Percentiles rank a stretch among this genome's conserved stretches.
Conservation (phyloP, 2,888 invertebrate genomes). For the Baccha elongata region DNA sequence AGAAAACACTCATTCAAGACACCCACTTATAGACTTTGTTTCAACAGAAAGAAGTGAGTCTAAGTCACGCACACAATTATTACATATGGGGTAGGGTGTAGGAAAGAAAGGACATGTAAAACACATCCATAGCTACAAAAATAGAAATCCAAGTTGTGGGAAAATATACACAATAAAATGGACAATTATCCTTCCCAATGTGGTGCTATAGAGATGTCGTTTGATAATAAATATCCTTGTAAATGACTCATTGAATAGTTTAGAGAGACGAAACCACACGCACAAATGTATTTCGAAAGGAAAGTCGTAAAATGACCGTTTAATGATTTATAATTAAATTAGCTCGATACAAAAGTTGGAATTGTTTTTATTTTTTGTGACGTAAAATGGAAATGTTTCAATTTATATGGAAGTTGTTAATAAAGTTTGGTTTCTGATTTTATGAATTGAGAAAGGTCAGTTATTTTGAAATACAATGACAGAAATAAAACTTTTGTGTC, state of each 20-base stretch:
- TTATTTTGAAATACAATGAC: too few relatives aligned
- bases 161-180: not conserved
- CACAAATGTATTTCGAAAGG: not conserved
- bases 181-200: not conserved
- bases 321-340: slow-evolving; percentile 15
- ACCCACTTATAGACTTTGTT: not conserved
- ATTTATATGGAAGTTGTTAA: not conserved
- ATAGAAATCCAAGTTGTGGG: not conserved
- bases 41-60: not conserved
- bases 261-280: not conserved
- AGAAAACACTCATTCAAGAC: too few relatives aligned
- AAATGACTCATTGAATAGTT: not conserved
- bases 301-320: not conserved
- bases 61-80: slow-evolving; percentile 11
- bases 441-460: not conserved
- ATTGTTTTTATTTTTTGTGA: not conserved
- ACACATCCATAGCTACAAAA: too few relatives aligned
- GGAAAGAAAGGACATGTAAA: too few relatives aligned
- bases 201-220: not conserved
- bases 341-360: not conserved
- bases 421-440: not conserved
- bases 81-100: too few relatives aligned
- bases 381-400: not conserved
- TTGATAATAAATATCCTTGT: not conserved
- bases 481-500: too few relatives aligned